Conservation (phyloP, 2,888 invertebrate genomes). For the Thereva unica region DNA sequence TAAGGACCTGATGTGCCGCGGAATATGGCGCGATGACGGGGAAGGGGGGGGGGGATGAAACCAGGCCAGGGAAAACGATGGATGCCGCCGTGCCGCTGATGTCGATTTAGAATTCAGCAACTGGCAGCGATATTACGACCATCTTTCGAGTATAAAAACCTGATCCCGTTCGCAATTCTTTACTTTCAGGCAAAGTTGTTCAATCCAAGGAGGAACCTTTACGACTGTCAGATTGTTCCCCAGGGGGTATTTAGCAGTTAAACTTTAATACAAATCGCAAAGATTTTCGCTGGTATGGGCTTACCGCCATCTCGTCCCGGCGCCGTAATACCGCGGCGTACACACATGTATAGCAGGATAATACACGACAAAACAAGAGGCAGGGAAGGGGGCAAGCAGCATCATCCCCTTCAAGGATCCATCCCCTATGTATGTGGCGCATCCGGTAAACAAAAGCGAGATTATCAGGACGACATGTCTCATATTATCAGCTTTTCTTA, state of each 20-base stretch:
- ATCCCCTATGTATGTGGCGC: conserved; percentile 6
- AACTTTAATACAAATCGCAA: conserved; percentile 40
- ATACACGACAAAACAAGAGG: neutral
- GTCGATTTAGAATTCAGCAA: conserved; percentile 16
- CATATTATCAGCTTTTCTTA: conserved; percentile 27
- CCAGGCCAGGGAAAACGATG: neutral
- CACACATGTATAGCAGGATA: neutral
- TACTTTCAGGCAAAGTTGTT: conserved; percentile 2
- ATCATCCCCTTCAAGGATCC: conserved; percentile 1
- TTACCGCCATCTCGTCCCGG: conserved; percentile 5
- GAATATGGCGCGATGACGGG: no score
- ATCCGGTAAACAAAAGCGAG: conserved; percentile 5
- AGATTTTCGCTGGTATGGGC: conserved; percentile 32
- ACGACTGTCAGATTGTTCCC: conserved; percentile 38
- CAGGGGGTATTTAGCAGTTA: conserved; percentile 38
- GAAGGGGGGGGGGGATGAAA: no score
- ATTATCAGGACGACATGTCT: conserved; percentile 19
- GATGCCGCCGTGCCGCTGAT: no score
- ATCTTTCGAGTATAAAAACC: conserved; percentile 13
- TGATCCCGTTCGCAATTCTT: conserved; percentile 21
- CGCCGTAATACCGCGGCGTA: neutral
- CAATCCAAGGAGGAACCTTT: conserved; percentile 26
- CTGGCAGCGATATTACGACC: conserved; percentile 12
- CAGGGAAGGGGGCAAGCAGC: conserved; percentile 6
- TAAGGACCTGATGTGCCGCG: no score